Evolutionary conservation across 1,140 invertebrate genomes (phyloP).

Genomic region (Caenorhabditis latens): DNA sequence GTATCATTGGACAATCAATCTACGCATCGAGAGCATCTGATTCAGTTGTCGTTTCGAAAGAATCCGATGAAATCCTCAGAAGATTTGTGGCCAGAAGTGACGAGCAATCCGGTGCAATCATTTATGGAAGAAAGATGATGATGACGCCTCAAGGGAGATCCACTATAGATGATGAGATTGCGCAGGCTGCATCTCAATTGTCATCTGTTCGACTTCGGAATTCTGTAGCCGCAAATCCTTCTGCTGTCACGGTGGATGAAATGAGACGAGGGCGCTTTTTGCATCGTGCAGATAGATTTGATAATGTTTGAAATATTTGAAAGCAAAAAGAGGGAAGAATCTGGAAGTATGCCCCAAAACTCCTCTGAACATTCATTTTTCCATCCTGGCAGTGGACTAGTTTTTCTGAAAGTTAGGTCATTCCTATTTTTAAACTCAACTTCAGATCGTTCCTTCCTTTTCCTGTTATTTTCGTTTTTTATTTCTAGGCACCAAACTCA

Average conservation of each 20-base stretch:
- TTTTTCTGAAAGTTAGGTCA: no score
- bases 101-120: slow-evolving; percentile 12
- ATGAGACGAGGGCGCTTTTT: slow-evolving; percentile 23
- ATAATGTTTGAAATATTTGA: not conserved
- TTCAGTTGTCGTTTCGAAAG: not conserved
- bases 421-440: no score
- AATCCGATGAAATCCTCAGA: slow-evolving; percentile 15
- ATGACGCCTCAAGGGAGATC: not conserved
- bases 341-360: not conserved
- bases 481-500: no score
- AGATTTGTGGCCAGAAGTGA: not conserved
- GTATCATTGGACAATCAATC: not conserved
- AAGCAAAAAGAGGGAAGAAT: not conserved
- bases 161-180: slow-evolving; percentile 2
- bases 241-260: slow-evolving; percentile 6
- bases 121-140: slow-evolving; percentile 30
- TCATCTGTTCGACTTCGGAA: not conserved
- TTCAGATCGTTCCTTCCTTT: no score
- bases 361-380: no score
- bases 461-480: no score
- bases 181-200: not conserved
- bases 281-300: not conserved
- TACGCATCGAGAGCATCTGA: slow-evolving; percentile 29
- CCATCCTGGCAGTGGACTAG: not conserved
- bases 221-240: not conserved